Conservation (phyloP, 2,113 vertebrate species). For the Polypterus senegalus region DNA sequence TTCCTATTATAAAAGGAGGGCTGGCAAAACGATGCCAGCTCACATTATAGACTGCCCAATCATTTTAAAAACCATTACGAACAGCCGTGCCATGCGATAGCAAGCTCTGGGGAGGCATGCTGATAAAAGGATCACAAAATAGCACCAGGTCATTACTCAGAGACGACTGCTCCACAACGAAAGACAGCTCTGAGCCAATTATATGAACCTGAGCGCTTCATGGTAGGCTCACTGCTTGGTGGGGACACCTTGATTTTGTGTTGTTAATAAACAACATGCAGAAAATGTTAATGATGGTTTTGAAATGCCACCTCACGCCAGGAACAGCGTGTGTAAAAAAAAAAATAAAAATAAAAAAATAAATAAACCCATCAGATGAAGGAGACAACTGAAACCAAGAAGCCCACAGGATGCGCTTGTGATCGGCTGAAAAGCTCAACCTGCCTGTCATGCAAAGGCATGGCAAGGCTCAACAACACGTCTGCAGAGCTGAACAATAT, state of each 20-base stretch:
- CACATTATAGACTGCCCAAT: slow-evolving; percentile 6
- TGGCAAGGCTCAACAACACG: no score
- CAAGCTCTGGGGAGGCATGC: background rate
- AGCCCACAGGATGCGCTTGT: no score
- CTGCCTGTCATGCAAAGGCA: no score
- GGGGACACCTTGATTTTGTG: slow-evolving; percentile 23
- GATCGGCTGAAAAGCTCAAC: no score
- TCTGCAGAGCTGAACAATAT: no score
- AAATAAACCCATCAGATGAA: background rate
- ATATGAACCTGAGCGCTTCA: slow-evolving; percentile 12
- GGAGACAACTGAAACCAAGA: no score
- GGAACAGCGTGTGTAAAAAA: slow-evolving; percentile 31
- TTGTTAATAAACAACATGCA: slow-evolving; percentile 39
- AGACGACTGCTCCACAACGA: background rate
- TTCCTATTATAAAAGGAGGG: no score
- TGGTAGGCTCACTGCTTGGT: slow-evolving; percentile 13
- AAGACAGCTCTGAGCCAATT: slow-evolving; percentile 16
- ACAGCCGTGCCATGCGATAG: background rate
- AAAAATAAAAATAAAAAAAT: slow-evolving; percentile 31
- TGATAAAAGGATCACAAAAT: slow-evolving; percentile 3
- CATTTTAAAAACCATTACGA: slow-evolving; percentile 7
- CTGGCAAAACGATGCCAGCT: no score
- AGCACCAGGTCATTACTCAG: slow-evolving; percentile 11
- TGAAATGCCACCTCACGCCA: slow-evolving; percentile 39
- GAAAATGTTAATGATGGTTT: slow-evolving; percentile 45